phyloP scores from a whole-genome alignment of 2,797 vertebrate species.

The Rhyacichthys aspro region DNA sequence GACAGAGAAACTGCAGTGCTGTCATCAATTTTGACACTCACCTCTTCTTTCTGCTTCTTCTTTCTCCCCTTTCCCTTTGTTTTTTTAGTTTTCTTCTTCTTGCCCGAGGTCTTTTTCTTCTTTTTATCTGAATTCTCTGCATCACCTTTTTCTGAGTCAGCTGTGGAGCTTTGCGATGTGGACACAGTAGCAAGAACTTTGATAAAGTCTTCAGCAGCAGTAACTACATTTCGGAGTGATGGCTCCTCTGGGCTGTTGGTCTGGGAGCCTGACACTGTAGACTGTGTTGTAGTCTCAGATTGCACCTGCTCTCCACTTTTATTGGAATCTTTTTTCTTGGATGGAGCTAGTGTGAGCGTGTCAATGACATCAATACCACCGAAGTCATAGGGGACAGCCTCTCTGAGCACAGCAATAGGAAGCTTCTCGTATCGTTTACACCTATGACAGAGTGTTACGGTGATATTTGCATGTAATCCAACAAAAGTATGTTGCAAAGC shows the following conservation, averaged over 20 bases:
- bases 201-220: conserved; percentile 78
- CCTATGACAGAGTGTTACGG: conserved; percentile 64
- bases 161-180: conserved; percentile 78
- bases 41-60: conserved; percentile 66
- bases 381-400: conserved; percentile 87
- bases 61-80: conserved; percentile 74
- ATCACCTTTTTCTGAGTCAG: conserved; percentile 66
- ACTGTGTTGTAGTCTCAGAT: conserved; percentile 48
- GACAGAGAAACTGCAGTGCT: conserved; percentile 42
- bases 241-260: conserved; percentile 61
- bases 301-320: conserved; percentile 46
- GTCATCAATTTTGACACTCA: conserved; percentile 60
- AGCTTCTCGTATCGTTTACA: conserved; percentile 87
- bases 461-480: conserved; percentile 1
- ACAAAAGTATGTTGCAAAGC: conserved; percentile 26
- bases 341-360: conserved; percentile 70
- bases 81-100: conserved; percentile 71
- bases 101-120: conserved; percentile 76
- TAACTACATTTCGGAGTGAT: conserved; percentile 75
- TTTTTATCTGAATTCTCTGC: conserved; percentile 77
- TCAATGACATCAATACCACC: conserved; percentile 86
- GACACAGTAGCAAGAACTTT: conserved; percentile 85
- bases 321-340: conserved; percentile 33
- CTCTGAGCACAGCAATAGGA: conserved; percentile 82
- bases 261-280: conserved; percentile 43